Evolutionary conservation across 2,113 vertebrate genomes (phyloP), one percentile per base, ranked within the genome.

Genomic region (Xenopus borealis): DNA sequence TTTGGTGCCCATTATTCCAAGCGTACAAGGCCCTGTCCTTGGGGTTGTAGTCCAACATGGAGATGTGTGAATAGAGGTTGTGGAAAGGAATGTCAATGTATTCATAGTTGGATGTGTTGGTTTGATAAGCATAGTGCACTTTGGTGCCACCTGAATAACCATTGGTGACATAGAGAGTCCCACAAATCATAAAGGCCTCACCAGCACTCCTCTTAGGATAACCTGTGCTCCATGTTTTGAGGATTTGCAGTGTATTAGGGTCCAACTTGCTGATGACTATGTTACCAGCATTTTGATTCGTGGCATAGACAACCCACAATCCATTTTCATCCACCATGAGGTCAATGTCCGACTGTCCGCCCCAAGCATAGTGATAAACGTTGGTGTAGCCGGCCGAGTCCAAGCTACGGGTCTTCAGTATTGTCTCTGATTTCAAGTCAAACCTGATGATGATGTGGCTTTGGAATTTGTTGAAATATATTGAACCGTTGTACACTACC

Each of bases 381-480:
- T 98, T 99, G 83, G 95, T 98, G 88, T 91, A 98, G 66, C 97
- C 97, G 0, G 97, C 96, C 3, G 96, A 93, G 85, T 98, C 96
- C 80, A 99, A 91, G 88, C 94, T 95, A 81, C 95, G 94, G 0
- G 94, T 94, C 90, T 95, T 98, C 81, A 96, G 95, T 82, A 98
- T 95, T 67, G 90, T 90, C 78, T 95, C 95, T 0, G 95, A 95
- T 72, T 91, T 92, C 90, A 99, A 89, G 90, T 99, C 96, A 66
- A 98, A 99, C 78, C 96, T 88, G 90, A 99, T 96, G 85, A 99
- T 93, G 71, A 98, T 93, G 84, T 98, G 96, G 85, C 97, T 99
- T 90, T 98, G 97, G 91, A 98, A 98, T 83, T 99, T 99, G 82
- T 98, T 99, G 91, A 98, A 99, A 87, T 98, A 99, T 79, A 99